Evolutionary conservation across 2,797 vertebrate genomes (phyloP).

Genomic region (Sitta carolinensis): DNA sequence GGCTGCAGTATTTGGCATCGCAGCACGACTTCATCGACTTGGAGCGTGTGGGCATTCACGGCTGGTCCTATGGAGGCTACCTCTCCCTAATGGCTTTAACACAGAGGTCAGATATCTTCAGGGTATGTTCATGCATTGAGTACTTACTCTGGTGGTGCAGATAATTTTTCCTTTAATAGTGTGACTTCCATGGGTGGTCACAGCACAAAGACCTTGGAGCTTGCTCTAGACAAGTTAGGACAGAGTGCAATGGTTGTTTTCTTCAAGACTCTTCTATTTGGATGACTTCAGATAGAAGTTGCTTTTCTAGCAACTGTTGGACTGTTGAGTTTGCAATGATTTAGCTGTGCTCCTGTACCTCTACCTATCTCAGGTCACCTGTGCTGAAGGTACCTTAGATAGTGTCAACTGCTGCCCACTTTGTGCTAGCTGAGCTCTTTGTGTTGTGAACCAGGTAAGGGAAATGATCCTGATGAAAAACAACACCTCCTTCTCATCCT

Average conservation of each 20-base stretch:
- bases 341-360: not conserved
- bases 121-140: slow-evolving; percentile 70
- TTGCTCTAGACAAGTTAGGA: not conserved
- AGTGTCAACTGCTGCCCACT: not conserved
- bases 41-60: slow-evolving; percentile 81
- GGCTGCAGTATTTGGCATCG: slow-evolving; percentile 79
- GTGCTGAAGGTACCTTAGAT: not conserved
- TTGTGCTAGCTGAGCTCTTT: not conserved
- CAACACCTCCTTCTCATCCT: not conserved
- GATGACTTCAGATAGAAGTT: not conserved
- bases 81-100: slow-evolving; percentile 82
- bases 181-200: not conserved
- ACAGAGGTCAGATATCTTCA: slow-evolving; percentile 83
- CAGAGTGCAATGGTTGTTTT: not conserved
- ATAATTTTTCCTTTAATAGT: not conserved
- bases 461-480: slow-evolving; percentile 10
- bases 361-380: not conserved
- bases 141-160: slow-evolving; percentile 1
- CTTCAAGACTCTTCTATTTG: not conserved
- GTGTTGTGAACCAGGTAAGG: not conserved
- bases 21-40: slow-evolving; percentile 82
- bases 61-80: slow-evolving; percentile 85
- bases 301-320: not conserved
- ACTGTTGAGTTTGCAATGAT: not conserved
- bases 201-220: not conserved